Evolutionary conservation across 2,113 vertebrate species (phyloP).

Genomic region (Chaetorhynchus papuensis): DNA sequence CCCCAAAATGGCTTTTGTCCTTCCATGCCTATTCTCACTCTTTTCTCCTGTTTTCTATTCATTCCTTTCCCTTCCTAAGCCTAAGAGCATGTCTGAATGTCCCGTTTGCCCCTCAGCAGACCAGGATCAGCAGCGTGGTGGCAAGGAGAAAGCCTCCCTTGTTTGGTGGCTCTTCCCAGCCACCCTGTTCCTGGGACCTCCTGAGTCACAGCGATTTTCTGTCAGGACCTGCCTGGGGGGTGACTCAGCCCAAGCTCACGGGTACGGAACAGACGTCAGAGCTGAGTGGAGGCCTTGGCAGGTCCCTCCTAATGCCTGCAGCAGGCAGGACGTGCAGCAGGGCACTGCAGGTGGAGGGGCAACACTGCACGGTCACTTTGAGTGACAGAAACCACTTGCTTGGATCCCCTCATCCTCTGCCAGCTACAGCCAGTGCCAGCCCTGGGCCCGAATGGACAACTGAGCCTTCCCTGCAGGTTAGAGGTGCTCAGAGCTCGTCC

Average conservation of each 20-base stretch:
- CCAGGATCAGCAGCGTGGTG: not conserved
- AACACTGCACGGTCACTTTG: not conserved
- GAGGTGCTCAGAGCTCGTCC: not conserved
- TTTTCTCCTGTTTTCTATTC: not conserved
- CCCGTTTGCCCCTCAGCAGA: not conserved
- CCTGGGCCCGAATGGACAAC: not conserved
- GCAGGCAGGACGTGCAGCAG: accelerated
- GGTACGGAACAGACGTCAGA: accelerated
- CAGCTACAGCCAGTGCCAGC: not conserved
- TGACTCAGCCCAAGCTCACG: not conserved
- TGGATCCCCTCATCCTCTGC: not conserved
- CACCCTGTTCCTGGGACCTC: not conserved
- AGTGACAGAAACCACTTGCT: not conserved
- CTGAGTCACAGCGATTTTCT: not conserved
- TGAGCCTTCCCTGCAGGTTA: not conserved
- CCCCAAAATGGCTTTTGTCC: not conserved
- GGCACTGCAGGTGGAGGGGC: not conserved
- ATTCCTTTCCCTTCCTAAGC: not conserved
- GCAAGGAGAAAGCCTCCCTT: not conserved
- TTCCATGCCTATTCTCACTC: not conserved
- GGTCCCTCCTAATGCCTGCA: not conserved
- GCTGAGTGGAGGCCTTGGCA: not conserved
- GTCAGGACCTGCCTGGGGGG: not conserved
- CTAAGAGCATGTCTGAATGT: not conserved
- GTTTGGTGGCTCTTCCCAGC: not conserved